phyloP scores from a whole-genome alignment of 1,140 invertebrate genomes.

The Musca vetustissima region DNA sequence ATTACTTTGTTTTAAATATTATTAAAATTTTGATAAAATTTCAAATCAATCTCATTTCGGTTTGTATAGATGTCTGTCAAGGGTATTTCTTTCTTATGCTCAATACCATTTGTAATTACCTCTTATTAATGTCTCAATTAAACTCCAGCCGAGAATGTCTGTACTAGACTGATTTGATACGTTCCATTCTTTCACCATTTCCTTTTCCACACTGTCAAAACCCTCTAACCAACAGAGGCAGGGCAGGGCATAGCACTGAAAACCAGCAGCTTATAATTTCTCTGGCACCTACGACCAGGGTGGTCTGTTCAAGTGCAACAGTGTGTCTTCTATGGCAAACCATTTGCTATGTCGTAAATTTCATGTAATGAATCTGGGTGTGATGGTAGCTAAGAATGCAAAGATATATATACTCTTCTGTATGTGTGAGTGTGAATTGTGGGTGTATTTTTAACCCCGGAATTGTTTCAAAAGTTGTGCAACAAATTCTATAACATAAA shows the following conservation, averaged over 20 bases:
- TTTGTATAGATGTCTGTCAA: background rate
- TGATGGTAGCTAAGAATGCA: background rate
- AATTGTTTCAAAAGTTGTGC: background rate
- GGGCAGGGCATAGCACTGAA: background rate
- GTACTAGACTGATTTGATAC: too few relatives aligned
- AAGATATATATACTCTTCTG: too few relatives aligned
- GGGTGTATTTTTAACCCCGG: background rate
- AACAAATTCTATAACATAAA: slow-evolving; percentile 5
- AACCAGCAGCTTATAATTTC: background rate
- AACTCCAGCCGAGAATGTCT: slow-evolving; percentile 3
- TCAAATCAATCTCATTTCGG: too few relatives aligned
- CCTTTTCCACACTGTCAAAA: too few relatives aligned
- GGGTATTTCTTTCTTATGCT: background rate
- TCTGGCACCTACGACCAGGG: slow-evolving; percentile 9
- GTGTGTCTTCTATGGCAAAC: background rate
- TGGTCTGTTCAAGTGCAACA: slow-evolving; percentile 16
- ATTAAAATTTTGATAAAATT: too few relatives aligned
- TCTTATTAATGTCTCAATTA: slow-evolving; percentile 20
- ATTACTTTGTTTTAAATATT: too few relatives aligned
- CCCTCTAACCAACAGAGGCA: too few relatives aligned
- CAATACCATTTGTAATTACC: slow-evolving; percentile 10
- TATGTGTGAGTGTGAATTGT: background rate
- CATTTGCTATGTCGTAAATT: slow-evolving; percentile 13
- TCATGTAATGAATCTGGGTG: background rate
- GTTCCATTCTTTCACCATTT: too few relatives aligned